Conservation (phyloP, 23 tunicate genomes). For the Phallusia fumigata region DNA sequence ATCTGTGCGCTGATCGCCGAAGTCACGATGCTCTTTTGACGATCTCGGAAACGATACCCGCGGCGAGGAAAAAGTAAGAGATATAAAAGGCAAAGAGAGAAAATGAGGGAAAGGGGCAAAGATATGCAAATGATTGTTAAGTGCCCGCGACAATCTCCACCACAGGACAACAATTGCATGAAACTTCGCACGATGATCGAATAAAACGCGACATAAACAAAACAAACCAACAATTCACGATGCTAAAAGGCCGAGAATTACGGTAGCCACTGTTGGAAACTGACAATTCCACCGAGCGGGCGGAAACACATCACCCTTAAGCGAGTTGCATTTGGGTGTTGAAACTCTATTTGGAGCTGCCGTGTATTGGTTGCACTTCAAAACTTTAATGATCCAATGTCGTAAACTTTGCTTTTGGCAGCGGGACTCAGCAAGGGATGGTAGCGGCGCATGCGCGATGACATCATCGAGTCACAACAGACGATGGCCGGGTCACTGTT, state of each 20-base stretch:
- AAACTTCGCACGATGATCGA: neutral
- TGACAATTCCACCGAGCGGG: too few relatives aligned
- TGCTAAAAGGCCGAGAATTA: too few relatives aligned
- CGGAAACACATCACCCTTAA: too few relatives aligned
- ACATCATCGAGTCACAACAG: neutral
- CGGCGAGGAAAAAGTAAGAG: neutral
- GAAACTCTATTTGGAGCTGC: too few relatives aligned
- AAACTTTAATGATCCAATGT: neutral
- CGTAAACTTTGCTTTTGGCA: conserved; percentile 2
- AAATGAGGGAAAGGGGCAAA: neutral
- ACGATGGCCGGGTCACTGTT: conserved; percentile 19
- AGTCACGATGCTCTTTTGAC: too few relatives aligned
- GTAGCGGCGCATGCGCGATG: neutral
- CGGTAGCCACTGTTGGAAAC: too few relatives aligned
- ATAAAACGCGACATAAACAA: too few relatives aligned
- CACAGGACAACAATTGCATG: conserved; percentile 2
- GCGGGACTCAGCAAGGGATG: conserved; percentile 26
- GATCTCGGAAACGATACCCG: too few relatives aligned
- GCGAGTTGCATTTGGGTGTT: too few relatives aligned
- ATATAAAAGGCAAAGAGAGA: neutral
- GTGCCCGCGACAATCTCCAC: conserved; percentile 3
- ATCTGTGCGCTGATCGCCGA: too few relatives aligned
- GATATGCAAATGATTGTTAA: conserved; percentile 8
- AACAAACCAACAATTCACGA: too few relatives aligned
- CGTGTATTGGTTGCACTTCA: neutral